These are phyloP conservation scores for Drosophila conformis DNA, from an alignment of 2,888 invertebrate genomes.

Conservation along the genomic window DNA sequence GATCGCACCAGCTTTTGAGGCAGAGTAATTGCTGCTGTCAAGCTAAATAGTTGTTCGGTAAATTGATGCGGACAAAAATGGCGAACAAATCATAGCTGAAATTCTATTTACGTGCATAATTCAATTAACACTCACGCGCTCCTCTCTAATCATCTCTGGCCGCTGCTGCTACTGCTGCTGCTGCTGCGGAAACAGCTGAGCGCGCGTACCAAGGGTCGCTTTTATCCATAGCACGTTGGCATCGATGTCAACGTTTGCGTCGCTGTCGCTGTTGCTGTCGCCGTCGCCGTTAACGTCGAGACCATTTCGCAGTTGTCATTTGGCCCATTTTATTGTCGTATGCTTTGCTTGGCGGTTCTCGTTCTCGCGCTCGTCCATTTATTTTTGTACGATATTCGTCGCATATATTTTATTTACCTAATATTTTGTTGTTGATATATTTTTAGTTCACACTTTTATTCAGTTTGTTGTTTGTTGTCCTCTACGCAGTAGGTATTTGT, in stretches of 20 bases:
- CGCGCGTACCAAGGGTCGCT: constrained; percentile 43
- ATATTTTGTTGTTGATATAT: constrained; percentile 74
- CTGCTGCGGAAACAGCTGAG: constrained; percentile 44
- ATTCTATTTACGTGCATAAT: constrained; percentile 1
- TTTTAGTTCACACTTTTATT: constrained; percentile 65
- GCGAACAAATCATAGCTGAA: neutral
- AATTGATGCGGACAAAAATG: neutral
- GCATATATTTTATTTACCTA: constrained; percentile 69
- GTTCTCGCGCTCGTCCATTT: constrained; percentile 59
- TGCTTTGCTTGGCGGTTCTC: constrained; percentile 51
- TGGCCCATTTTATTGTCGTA: constrained; percentile 69
- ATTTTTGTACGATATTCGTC: constrained; percentile 65
- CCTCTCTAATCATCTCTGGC: constrained; percentile 41
- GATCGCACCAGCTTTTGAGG: neutral
- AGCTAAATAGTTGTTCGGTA: neutral
- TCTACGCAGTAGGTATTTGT: constrained; percentile 8
- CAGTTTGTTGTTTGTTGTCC: constrained; percentile 31
- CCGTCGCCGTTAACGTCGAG: constrained; percentile 24
- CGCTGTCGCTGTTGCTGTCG: neutral
- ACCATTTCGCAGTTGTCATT: constrained; percentile 41
- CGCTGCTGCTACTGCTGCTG: constrained; percentile 5
- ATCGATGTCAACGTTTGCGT: constrained; percentile 12
- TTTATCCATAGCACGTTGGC: constrained; percentile 39
- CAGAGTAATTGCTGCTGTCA: neutral
- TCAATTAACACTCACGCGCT: constrained; percentile 33